These are phyloP conservation scores for Argyrosomus japonicus DNA, from an alignment of 2,113 vertebrate species.

Conservation along the genomic window DNA sequence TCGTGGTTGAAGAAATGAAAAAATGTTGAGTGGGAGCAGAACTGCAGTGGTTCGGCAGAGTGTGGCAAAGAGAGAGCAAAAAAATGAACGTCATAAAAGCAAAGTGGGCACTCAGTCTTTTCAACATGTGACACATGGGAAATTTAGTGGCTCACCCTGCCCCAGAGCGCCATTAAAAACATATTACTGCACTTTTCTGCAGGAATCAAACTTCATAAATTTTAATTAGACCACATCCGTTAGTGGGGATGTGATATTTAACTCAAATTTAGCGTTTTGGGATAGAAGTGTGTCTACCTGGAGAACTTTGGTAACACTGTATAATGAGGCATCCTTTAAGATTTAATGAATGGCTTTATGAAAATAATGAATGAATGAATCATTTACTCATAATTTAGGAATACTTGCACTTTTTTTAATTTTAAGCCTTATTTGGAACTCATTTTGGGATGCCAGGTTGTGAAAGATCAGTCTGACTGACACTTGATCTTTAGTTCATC, in stretches of 20 bases:
- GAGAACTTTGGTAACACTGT: neutral
- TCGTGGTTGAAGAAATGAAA: constrained; percentile 11
- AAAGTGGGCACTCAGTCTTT: constrained; percentile 18
- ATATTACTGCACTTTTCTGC: neutral
- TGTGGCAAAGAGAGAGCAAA: neutral
- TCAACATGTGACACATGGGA: constrained; percentile 9
- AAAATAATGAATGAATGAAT: neutral
- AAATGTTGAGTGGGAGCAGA: constrained; percentile 34
- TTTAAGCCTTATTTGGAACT: too few species aligned
- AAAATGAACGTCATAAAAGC: neutral
- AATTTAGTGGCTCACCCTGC: constrained; percentile 6
- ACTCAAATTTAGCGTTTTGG: neutral
- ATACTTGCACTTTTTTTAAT: too few species aligned
- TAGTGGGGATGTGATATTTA: neutral
- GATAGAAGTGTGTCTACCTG: neutral
- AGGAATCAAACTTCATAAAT: neutral
- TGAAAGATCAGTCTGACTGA: neutral
- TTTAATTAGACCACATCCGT: constrained; percentile 3
- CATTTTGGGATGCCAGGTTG: neutral
- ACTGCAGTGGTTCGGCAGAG: neutral
- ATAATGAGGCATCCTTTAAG: neutral
- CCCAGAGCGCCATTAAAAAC: neutral
- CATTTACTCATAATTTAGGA: too few species aligned
- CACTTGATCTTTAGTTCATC: neutral
- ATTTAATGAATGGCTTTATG: neutral